A percentile compares a stretch with the other conserved stretches of the same genome.
Conservation (phyloP, 2,888 invertebrate genomes). For the Leucozona laternaria region DNA sequence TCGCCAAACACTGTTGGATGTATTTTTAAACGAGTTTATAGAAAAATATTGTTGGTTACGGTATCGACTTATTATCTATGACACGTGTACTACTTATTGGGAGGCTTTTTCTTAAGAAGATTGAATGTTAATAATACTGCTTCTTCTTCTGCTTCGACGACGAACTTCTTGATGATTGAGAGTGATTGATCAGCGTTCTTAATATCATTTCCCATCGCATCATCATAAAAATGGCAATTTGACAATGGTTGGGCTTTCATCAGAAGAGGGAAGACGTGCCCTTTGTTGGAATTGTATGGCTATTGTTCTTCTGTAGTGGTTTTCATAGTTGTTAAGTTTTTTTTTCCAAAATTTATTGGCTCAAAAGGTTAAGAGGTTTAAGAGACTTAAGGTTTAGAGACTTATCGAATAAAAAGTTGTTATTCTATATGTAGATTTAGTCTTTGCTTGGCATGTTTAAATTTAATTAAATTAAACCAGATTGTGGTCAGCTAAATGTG, state of each 20-base stretch:
- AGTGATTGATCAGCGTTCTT: constrained; percentile 71
- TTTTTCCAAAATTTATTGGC: not conserved
- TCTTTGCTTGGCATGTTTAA: too few relatives aligned
- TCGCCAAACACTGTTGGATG: constrained; percentile 48
- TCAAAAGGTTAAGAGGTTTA: not conserved
- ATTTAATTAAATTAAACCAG: too few relatives aligned
- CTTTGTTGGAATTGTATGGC: not conserved
- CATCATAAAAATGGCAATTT: constrained; percentile 1
- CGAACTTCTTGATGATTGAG: constrained; percentile 54
- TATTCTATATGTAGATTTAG: too few relatives aligned
- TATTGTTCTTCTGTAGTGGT: not conserved
- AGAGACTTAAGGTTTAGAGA: not conserved
- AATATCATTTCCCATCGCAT: constrained; percentile 7
- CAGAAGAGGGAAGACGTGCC: constrained; percentile 6
- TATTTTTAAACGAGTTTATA: not conserved
- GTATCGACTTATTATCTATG: constrained; percentile 70
- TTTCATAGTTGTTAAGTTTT: not conserved
- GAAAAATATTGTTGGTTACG: constrained; percentile 8
- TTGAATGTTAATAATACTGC: constrained; percentile 59
- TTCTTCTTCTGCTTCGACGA: too few relatives aligned
- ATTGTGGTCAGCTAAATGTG: too few relatives aligned
- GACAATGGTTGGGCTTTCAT: not conserved
- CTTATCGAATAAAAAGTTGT: not conserved
- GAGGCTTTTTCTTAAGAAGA: constrained; percentile 41
- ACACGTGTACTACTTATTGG: constrained; percentile 62